Percentiles rank a stretch among this genome's conserved stretches.
Evolutionary conservation across 2,113 vertebrate genomes (phyloP).

Genomic region (Cettia cetti): DNA sequence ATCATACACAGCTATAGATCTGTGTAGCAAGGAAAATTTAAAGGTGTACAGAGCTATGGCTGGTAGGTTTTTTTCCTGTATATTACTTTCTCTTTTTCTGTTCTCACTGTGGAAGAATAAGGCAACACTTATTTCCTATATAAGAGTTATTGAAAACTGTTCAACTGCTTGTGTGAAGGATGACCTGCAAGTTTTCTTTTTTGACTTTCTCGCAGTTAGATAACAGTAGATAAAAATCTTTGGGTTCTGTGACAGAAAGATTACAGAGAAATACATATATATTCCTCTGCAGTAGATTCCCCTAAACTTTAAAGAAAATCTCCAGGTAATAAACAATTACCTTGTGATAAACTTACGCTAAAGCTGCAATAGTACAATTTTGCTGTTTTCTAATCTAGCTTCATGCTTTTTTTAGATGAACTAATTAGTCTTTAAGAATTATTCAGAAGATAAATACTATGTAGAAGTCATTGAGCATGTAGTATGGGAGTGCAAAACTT

Average conservation of each 20-base stretch:
- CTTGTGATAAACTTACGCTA: neutral
- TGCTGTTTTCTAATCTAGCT: neutral
- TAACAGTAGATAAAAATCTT: neutral
- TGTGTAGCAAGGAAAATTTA: neutral
- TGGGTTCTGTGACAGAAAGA: constrained; percentile 9
- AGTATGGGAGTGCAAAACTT: neutral
- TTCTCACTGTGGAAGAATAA: neutral
- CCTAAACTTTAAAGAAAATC: neutral
- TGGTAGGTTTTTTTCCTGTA: neutral
- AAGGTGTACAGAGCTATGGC: too few relatives aligned
- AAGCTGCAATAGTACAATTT: neutral
- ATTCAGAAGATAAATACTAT: neutral
- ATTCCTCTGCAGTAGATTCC: neutral
- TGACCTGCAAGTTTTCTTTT: constrained; percentile 7
- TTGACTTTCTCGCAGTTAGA: neutral
- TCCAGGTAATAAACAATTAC: neutral
- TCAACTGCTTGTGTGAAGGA: constrained; percentile 11
- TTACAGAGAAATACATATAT: neutral
- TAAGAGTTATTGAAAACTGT: neutral
- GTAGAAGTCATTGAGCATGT: neutral
- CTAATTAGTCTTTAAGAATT: neutral
- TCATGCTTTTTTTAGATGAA: neutral
- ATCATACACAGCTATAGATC: neutral
- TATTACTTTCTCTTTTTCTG: neutral
- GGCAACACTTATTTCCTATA: neutral